phyloP scores from a whole-genome alignment of 2,888 invertebrate species.

The Neoscelio sp. region DNA sequence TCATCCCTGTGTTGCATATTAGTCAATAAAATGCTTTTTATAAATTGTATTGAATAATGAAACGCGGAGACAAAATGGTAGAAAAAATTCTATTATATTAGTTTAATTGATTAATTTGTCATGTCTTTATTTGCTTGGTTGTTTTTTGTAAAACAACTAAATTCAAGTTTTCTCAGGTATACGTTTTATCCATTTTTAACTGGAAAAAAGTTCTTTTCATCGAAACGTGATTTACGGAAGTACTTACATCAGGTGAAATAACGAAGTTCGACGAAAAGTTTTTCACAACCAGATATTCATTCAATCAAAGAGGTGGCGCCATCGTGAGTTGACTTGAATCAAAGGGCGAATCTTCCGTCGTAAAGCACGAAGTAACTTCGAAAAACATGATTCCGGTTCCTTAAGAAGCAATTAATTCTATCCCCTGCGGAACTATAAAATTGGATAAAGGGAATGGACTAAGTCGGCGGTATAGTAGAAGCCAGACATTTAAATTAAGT shows the following conservation, averaged over 20 bases:
- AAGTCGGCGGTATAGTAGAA: constrained; percentile 64
- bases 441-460: constrained; percentile 60
- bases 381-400: constrained; percentile 80
- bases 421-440: constrained; percentile 72
- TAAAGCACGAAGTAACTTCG: constrained; percentile 70
- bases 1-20: too few species aligned
- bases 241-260: constrained; percentile 6
- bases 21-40: too few species aligned
- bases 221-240: constrained; percentile 15
- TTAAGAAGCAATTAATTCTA: constrained; percentile 81
- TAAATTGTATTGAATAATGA: too few species aligned
- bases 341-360: constrained; percentile 46
- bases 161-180: too few species aligned
- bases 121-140: too few species aligned
- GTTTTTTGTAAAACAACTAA: too few species aligned
- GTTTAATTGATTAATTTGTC: too few species aligned
- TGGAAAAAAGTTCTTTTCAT: too few species aligned
- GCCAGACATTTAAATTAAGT: constrained; percentile 79
- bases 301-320: constrained; percentile 48
- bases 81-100: too few species aligned
- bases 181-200: too few species aligned
- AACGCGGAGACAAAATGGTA: too few species aligned
- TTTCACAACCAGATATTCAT: constrained; percentile 42
- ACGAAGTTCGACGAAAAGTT: constrained; percentile 33
- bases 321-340: constrained; percentile 57